A percentile compares a stretch with the other conserved stretches of the same genome.
These are phyloP conservation scores for Acrocephalus scirpaceus DNA, from an alignment of 2,797 vertebrate genomes.

Conservation along the genomic window DNA sequence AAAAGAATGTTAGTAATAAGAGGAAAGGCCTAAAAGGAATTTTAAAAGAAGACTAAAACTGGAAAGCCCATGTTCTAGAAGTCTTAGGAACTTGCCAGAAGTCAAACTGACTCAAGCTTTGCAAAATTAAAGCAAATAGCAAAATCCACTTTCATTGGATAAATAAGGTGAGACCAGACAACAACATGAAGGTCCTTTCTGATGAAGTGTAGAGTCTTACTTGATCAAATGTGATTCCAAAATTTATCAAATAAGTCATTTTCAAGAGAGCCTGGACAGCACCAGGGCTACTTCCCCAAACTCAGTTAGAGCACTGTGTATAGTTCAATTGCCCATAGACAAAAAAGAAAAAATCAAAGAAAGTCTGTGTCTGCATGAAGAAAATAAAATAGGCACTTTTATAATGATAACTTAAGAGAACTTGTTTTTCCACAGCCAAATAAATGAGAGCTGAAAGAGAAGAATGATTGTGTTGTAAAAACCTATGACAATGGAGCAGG, in stretches of 20 bases:
- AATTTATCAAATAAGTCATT: not conserved
- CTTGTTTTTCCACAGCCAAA: not conserved
- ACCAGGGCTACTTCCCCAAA: not conserved
- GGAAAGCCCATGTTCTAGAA: not conserved
- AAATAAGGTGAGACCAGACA: not conserved
- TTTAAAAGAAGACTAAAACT: not conserved
- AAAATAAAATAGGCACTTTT: not conserved
- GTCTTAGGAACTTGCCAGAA: not conserved
- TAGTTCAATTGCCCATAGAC: not conserved
- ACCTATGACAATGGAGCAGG: not conserved
- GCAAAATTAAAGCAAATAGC: not conserved
- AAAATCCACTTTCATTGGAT: not conserved
- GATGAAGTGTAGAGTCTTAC: not conserved
- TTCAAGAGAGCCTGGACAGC: not conserved
- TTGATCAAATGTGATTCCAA: not conserved
- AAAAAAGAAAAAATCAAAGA: not conserved
- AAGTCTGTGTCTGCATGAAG: not conserved
- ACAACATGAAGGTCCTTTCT: not conserved
- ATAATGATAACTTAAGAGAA: not conserved
- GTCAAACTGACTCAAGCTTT: not conserved
- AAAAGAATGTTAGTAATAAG: not conserved
- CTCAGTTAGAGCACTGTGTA: not conserved
- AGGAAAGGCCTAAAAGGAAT: not conserved
- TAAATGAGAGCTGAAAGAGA: not conserved
- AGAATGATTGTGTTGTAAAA: not conserved